Evolutionary conservation across 2,113 vertebrate species (phyloP), one percentile per base, ranked within the genome.

Genomic region (Oreotragus oreotragus): DNA sequence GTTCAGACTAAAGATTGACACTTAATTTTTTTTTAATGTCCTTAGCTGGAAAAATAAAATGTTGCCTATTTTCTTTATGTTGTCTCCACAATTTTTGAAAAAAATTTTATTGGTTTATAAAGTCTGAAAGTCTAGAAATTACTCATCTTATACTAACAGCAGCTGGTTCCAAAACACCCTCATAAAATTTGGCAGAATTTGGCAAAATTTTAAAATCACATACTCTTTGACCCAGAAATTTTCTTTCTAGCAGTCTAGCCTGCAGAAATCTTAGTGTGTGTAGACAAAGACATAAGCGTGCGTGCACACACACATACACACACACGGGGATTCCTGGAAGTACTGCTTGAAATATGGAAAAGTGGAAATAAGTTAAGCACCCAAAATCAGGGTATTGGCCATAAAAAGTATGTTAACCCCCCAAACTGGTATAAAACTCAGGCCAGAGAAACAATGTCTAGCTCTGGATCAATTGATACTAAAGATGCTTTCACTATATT

Each of bases 101-200:
- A 94, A 30, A 89, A 6, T 0, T 13, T 97, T 90, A 95, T 91
- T 98, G 73, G 60, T 91, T 96, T 97, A 95, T 96, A 84, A 97
- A 97, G 64, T 58, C 70, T 90, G 55, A 77, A 88, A 88, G 73
- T 85, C 62, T 95, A 12, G 36, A 94, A 97, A 94, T 94, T 93
- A 95, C 79, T 96, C 96, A 57, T 79, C 91, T 95, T 91, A 84
- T 36, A 90, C 45, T 83, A 92, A 84, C 39, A 93, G 49, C 45
- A 76, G 49, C 77, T 94, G 81, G 70, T 45, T 83, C 45, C 81
- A 76, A 94, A 95, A 96, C 25, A 92, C n/a, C 11, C 81, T 96
- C 88, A 88, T 95, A 94, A 96, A 96, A 86, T 85, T 92, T 86
- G 85, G 85, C 91, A 95, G 33, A 36, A 88, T 62, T 83, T 86